These are phyloP conservation scores for Aleiodes alternator DNA, from an alignment of 2,888 invertebrate species.

Conservation along the genomic window DNA sequence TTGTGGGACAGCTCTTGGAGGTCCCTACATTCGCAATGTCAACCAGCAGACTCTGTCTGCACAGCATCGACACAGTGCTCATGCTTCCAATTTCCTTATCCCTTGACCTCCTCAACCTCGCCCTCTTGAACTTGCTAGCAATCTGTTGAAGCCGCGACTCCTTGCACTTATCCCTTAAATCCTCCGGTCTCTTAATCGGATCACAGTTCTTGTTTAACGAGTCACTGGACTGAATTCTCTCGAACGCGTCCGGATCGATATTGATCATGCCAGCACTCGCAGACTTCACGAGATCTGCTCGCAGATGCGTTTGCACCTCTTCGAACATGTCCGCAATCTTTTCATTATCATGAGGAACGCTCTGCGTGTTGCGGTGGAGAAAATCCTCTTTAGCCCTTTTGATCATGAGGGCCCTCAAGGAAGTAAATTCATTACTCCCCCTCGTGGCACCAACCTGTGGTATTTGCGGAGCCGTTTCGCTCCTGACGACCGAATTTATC, in stretches of 20 bases:
- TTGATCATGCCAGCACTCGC: slow-evolving; percentile 88
- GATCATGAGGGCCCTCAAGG: slow-evolving; percentile 48
- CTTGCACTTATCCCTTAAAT: slow-evolving; percentile 42
- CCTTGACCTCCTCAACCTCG: slow-evolving; percentile 76
- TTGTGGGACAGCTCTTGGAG: slow-evolving; percentile 58
- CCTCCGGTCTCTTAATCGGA: slow-evolving; percentile 76
- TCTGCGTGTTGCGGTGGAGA: slow-evolving; percentile 66
- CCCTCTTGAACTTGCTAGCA: slow-evolving; percentile 80
- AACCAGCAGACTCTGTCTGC: slow-evolving; percentile 86
- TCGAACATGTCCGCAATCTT: slow-evolving; percentile 35
- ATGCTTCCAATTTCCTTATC: slow-evolving; percentile 70
- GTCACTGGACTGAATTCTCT: slow-evolving; percentile 73
- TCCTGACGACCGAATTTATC: slow-evolving; percentile 15
- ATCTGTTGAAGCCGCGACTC: slow-evolving; percentile 68
- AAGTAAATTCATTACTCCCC: slow-evolving; percentile 8
- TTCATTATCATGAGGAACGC: not conserved
- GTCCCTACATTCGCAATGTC: slow-evolving; percentile 72
- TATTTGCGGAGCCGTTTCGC: slow-evolving; percentile 33
- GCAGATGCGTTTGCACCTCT: slow-evolving; percentile 4
- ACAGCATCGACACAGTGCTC: slow-evolving; percentile 83
- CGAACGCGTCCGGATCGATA: slow-evolving; percentile 80
- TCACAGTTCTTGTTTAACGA: slow-evolving; percentile 74
- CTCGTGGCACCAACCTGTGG: not conserved
- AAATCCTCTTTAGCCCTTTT: slow-evolving; percentile 85
- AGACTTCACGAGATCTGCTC: slow-evolving; percentile 80